Evolutionary conservation across 2,797 vertebrate genomes (phyloP).

Genomic region (Benthosema pterotum): DNA sequence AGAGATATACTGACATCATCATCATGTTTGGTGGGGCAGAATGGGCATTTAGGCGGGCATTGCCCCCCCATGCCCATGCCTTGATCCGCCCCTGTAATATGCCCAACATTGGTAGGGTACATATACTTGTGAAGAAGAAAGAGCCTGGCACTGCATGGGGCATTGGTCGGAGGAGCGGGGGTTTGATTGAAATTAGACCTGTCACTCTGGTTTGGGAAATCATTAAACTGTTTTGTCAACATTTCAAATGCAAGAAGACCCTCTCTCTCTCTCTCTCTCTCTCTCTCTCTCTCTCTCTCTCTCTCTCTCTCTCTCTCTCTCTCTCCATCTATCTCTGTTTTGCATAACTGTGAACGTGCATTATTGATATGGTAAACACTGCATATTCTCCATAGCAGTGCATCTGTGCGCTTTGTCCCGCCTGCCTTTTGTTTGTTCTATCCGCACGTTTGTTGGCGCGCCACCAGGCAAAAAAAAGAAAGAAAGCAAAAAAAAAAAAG

Average conservation of each 20-base stretch:
- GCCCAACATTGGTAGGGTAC: not conserved
- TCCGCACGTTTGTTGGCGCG: slow-evolving; percentile 46
- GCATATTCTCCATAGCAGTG: not conserved
- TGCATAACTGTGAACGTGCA: not conserved
- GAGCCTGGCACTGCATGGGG: not conserved
- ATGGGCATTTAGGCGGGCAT: no score
- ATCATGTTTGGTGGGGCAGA: no score
- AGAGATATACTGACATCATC: no score
- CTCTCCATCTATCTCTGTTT: not conserved
- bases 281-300: no score
- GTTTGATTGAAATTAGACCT: not conserved
- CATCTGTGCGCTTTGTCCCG: slow-evolving; percentile 25
- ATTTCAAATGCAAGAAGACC: not conserved
- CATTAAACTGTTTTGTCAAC: not conserved
- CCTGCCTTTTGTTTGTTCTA: slow-evolving; percentile 26
- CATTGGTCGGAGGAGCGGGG: not conserved
- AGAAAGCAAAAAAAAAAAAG: no score
- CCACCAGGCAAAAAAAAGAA: slow-evolving; percentile 25
- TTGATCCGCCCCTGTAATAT: no score
- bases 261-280: no score
- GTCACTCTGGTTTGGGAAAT: not conserved
- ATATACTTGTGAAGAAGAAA: slow-evolving; percentile 1
- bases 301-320: no score
- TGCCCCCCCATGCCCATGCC: no score
- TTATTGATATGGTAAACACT: not conserved